A percentile compares a stretch with the other conserved stretches of the same genome.
phyloP scores from a whole-genome alignment of 1,140 invertebrate species.

The Aphelinus certus region DNA sequence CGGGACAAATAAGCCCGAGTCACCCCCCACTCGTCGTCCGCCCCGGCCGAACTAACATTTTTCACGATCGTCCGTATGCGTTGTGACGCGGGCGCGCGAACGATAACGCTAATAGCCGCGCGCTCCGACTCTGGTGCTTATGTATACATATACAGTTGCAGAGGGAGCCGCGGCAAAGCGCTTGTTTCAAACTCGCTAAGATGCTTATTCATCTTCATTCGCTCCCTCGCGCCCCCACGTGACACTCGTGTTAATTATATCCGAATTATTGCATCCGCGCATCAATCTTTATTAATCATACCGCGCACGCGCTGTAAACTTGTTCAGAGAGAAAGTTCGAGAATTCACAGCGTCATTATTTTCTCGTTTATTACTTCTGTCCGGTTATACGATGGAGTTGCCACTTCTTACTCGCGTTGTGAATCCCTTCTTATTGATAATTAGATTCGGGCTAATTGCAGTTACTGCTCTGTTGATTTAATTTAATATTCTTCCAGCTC shows the following conservation, averaged over 20 bases:
- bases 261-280: constrained; percentile 31
- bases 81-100: too few species aligned
- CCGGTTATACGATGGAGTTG: not conserved
- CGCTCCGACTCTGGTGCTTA: too few species aligned
- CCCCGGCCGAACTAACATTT: too few species aligned
- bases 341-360: constrained; percentile 21
- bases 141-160: too few species aligned
- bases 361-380: constrained; percentile 25
- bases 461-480: too few species aligned
- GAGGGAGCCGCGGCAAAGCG: too few species aligned
- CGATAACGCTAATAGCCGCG: too few species aligned
- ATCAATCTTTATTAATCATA: constrained; percentile 43
- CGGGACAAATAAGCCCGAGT: too few species aligned
- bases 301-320: constrained; percentile 4
- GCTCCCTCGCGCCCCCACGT: not conserved
- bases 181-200: too few species aligned
- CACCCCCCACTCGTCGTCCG: too few species aligned
- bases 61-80: too few species aligned
- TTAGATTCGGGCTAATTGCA: not conserved
- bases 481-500: too few species aligned
- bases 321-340: not conserved
- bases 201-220: constrained; percentile 42
- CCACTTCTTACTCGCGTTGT: not conserved
- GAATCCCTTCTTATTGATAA: not conserved
- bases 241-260: constrained; percentile 12